Evolutionary conservation across 2,113 vertebrate genomes (phyloP), one percentile per base, ranked within the genome.

Genomic region (Coptodon rendalli): DNA sequence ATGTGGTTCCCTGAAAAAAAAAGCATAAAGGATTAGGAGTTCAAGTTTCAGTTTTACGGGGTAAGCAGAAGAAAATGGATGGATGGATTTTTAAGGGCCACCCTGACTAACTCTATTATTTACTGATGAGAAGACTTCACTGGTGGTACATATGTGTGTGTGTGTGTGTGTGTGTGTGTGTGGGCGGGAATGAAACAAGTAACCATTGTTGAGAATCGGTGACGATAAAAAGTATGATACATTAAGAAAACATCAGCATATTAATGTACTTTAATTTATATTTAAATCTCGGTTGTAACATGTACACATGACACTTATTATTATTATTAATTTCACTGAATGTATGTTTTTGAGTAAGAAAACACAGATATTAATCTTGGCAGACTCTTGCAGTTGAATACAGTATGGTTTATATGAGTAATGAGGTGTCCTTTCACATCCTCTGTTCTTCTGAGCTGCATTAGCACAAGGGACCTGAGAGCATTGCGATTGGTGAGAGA

Each of bases 351-450:
- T 24, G 19, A 14, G 50, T 56, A 57, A 40, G 31, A 57, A 57
- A 57, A 81, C 56, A 31, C 38, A 45, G 31, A 45, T 19, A 43
- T 27, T 52, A 83, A 81, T 61, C 12, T 4, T 4, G 19, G 4
- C 43, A 7, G 27, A 54, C 10, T 56, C n/a, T 68, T 83, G 61
- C 27, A 88, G 80, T 22, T 86, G 86, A 84, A 88, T 81, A 85
- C 87, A 90, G 73, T 53, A 29, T 19, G 80, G 53, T 53, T 91
- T 79, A 86, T 89, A 76, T 94, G 93, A 94, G 68, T 93, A 94
- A 94, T 93, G 91, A 94, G 88, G 81, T 93, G 90, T 95, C 93
- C 85, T 93, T 87, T 89, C 86, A 84, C 86, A 93, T 93, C 81
- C 66, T 89, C 86, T 94, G 89, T 91, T 92, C 90, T 89, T 89